These are phyloP conservation scores for Archegozetes longisetosus DNA, from an alignment of 1,140 invertebrate genomes.

Conservation along the genomic window DNA sequence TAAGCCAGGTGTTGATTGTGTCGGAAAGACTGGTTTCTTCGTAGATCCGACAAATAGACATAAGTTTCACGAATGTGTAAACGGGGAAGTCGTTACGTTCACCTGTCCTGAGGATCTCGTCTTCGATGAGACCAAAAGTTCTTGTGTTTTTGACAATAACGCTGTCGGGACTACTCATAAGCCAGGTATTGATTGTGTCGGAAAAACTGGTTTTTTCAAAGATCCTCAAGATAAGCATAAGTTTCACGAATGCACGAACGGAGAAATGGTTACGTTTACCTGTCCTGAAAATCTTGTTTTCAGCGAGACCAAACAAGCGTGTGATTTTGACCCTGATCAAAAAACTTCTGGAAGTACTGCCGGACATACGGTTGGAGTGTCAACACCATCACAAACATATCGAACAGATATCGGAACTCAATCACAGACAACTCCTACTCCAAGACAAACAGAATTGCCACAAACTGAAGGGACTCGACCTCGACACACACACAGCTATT, in stretches of 20 bases:
- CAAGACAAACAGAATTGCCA: too few species aligned
- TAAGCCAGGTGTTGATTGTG: background rate
- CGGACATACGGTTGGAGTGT: too few species aligned
- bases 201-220: background rate
- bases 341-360: background rate
- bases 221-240: background rate
- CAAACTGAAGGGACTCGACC: too few species aligned
- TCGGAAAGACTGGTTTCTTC: background rate
- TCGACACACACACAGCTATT: too few species aligned
- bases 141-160: too few species aligned
- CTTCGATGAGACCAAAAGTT: background rate
- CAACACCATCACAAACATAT: too few species aligned
- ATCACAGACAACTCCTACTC: too few species aligned
- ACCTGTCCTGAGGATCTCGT: constrained; percentile 4
- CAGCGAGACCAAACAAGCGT: background rate
- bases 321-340: constrained; percentile 3
- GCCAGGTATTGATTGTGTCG: too few species aligned
- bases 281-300: constrained; percentile 6
- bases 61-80: background rate
- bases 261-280: background rate
- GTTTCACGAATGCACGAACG: constrained; percentile 3
- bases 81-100: background rate
- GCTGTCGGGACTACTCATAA: too few species aligned
- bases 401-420: too few species aligned
- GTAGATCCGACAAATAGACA: background rate